phyloP scores from a whole-genome alignment of 2,113 vertebrate genomes.

The Dicentrarchus labrax region DNA sequence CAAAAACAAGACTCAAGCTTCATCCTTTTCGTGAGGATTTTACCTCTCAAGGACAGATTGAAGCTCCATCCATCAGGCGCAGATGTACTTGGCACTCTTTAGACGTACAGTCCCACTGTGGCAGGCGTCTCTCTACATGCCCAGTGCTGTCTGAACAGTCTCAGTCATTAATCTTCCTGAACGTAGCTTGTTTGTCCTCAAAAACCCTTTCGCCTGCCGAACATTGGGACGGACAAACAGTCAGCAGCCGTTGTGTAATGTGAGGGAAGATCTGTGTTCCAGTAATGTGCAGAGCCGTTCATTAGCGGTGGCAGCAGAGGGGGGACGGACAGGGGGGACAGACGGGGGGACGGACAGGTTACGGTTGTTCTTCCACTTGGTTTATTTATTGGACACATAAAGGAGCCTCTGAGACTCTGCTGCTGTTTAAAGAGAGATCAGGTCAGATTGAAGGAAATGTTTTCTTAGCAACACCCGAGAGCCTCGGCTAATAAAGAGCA shows the following conservation, averaged over 20 bases:
- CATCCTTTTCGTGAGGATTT: neutral
- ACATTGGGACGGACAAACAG: slow-evolving; percentile 17
- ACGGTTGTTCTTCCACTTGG: neutral
- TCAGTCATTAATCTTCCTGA: slow-evolving; percentile 17
- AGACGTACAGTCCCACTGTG: neutral
- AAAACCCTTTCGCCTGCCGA: slow-evolving; percentile 7
- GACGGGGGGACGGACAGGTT: neutral
- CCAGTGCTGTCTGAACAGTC: neutral
- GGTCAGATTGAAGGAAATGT: slow-evolving; percentile 9
- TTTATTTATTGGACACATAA: slow-evolving; percentile 6
- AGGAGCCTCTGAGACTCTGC: slow-evolving; percentile 1
- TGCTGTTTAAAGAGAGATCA: neutral
- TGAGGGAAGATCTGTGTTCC: neutral
- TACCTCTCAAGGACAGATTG: neutral
- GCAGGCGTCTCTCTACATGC: neutral
- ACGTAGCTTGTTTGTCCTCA: slow-evolving; percentile 5
- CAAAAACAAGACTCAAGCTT: neutral
- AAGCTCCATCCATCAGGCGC: neutral
- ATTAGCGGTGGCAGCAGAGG: slow-evolving; percentile 5
- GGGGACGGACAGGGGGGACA: neutral
- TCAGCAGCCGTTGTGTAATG: neutral
- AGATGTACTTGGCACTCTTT: neutral
- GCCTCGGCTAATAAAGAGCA: neutral
- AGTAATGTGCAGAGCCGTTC: neutral
- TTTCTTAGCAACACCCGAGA: slow-evolving; percentile 7